These are phyloP conservation scores for Oceanites oceanicus DNA, from an alignment of 2,113 vertebrate genomes.

Conservation along the genomic window DNA sequence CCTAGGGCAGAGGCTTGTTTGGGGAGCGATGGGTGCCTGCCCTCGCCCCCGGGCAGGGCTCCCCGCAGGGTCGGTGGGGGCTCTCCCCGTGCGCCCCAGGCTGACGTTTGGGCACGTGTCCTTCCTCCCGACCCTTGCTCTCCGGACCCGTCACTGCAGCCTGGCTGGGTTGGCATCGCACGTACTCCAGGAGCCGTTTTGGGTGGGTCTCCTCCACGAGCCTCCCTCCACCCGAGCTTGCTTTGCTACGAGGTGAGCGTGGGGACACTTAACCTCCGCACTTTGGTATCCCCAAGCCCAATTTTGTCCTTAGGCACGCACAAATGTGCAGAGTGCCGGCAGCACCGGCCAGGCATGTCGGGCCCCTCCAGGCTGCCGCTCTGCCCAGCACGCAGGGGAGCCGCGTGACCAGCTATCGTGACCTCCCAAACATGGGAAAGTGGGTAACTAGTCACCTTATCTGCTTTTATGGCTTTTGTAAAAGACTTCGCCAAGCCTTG, in stretches of 20 bases:
- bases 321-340: neutral
- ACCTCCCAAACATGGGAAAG: neutral
- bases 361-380: neutral
- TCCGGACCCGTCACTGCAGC: neutral
- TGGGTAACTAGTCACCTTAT: neutral
- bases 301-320: neutral
- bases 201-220: neutral
- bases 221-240: too few species aligned
- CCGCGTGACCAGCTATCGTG: neutral
- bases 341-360: neutral
- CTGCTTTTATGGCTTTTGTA: neutral
- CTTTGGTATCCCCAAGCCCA: neutral
- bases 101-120: too few species aligned
- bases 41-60: neutral
- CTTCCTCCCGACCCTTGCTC: neutral
- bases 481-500: neutral
- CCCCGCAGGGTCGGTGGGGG: neutral
- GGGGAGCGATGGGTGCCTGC: neutral
- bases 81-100: neutral
- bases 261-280: neutral
- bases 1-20: neutral
- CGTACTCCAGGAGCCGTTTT: neutral
- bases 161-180: neutral
- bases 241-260: neutral
- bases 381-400: neutral